Evolutionary conservation across 2,797 vertebrate species (phyloP).

Genomic region (Knipowitschia caucasica): DNA sequence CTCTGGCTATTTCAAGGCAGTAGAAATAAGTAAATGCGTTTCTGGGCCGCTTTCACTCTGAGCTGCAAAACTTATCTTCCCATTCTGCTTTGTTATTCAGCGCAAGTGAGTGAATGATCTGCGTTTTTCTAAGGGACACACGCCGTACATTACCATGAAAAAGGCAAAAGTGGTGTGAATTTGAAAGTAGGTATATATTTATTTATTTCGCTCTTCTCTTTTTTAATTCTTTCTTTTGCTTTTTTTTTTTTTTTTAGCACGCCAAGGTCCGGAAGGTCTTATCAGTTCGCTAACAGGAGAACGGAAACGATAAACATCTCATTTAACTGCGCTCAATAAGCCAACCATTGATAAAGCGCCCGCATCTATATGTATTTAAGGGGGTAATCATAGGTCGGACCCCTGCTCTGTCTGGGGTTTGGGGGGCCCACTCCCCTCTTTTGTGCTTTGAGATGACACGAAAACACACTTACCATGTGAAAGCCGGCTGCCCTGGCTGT

Average conservation of each 20-base stretch:
- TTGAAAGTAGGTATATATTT: constrained; percentile 9
- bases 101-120: constrained; percentile 58
- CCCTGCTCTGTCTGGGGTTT: constrained; percentile 23
- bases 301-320: constrained; percentile 80
- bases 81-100: constrained; percentile 63
- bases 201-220: too few relatives aligned
- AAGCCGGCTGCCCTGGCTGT: constrained; percentile 60
- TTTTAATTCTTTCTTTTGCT: too few relatives aligned
- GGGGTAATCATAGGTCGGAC: constrained; percentile 68
- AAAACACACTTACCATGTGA: constrained; percentile 81
- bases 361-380: constrained; percentile 73
- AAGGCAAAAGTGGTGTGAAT: constrained; percentile 39
- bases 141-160: constrained; percentile 66
- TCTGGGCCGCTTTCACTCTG: constrained; percentile 64
- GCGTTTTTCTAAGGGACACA: constrained; percentile 57
- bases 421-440: constrained; percentile 22
- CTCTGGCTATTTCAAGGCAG: constrained; percentile 60
- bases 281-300: constrained; percentile 76
- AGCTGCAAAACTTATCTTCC: constrained; percentile 70
- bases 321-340: constrained; percentile 72
- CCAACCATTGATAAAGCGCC: constrained; percentile 57
- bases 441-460: constrained; percentile 56
- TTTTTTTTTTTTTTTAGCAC: constrained; percentile 25
- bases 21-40: constrained; percentile 66
- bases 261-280: constrained; percentile 62